These are phyloP conservation scores for Brachionus paranguensis DNA, from an alignment of 1,140 invertebrate genomes.

Conservation along the genomic window DNA sequence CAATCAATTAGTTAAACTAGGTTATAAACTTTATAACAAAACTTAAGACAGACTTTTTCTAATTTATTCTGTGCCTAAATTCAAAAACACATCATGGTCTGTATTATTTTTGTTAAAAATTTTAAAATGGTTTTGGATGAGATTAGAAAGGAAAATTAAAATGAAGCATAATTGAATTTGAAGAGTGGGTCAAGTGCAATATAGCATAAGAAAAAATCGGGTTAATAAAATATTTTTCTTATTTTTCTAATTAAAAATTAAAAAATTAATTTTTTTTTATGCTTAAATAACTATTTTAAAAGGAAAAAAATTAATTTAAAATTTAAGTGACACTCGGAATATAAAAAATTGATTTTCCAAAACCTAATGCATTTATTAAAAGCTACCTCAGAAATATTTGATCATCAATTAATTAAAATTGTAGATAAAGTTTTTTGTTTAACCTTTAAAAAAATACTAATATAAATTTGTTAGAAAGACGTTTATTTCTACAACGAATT, in stretches of 20 bases:
- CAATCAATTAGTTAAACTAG: no score
- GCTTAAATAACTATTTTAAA: background rate
- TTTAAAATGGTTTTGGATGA: no score
- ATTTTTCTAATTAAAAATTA: background rate
- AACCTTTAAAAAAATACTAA: no score
- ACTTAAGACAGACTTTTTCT: no score
- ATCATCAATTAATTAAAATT: background rate
- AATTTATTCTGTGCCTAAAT: no score
- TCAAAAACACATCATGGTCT: no score
- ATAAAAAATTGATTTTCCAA: background rate
- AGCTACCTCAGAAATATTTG: background rate
- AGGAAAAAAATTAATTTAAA: background rate
- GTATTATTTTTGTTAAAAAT: no score
- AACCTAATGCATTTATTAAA: background rate
- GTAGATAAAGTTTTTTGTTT: no score
- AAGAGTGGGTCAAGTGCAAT: background rate
- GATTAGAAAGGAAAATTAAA: no score
- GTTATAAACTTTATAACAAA: no score
- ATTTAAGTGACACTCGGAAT: background rate
- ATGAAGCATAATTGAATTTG: background rate
- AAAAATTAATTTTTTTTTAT: background rate
- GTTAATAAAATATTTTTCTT: background rate
- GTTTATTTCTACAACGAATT: no score
- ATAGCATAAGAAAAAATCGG: background rate
- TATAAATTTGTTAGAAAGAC: no score